Evolutionary conservation across 2,113 vertebrate species (phyloP).

Genomic region (Paramormyrops kingsleyae): DNA sequence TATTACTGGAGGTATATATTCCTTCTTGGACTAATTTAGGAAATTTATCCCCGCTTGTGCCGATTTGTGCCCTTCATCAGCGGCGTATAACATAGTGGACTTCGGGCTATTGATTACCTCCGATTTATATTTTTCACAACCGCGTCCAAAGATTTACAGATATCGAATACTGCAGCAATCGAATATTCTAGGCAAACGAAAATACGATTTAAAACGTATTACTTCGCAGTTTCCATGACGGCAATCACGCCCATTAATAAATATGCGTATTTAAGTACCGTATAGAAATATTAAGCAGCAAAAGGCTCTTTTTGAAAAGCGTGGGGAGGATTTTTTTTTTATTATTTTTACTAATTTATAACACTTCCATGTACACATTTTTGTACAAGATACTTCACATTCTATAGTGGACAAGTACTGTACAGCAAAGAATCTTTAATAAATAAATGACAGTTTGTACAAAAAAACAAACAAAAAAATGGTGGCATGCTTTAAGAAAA

Average conservation of each 20-base stretch:
- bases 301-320: slow-evolving; percentile 60
- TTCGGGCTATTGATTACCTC: neutral
- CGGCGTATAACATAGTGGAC: neutral
- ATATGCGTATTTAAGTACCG: neutral
- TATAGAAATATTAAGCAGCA: slow-evolving; percentile 22
- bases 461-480: slow-evolving; percentile 28
- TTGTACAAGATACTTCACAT: slow-evolving; percentile 88
- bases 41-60: neutral
- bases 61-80: neutral
- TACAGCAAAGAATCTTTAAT: slow-evolving; percentile 74
- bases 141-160: neutral
- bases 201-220: neutral
- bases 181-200: neutral
- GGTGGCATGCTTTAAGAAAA: slow-evolving; percentile 51
- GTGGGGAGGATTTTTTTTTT: slow-evolving; percentile 14
- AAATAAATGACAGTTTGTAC: slow-evolving; percentile 59
- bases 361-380: slow-evolving; percentile 68
- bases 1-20: neutral
- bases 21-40: neutral
- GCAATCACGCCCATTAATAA: neutral
- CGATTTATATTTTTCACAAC: neutral
- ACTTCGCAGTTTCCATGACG: neutral
- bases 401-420: slow-evolving; percentile 85
- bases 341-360: slow-evolving; percentile 67
- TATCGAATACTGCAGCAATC: neutral